Evolutionary conservation across 1,140 invertebrate species (phyloP).

Genomic region (Hylyphantes graminicola): DNA sequence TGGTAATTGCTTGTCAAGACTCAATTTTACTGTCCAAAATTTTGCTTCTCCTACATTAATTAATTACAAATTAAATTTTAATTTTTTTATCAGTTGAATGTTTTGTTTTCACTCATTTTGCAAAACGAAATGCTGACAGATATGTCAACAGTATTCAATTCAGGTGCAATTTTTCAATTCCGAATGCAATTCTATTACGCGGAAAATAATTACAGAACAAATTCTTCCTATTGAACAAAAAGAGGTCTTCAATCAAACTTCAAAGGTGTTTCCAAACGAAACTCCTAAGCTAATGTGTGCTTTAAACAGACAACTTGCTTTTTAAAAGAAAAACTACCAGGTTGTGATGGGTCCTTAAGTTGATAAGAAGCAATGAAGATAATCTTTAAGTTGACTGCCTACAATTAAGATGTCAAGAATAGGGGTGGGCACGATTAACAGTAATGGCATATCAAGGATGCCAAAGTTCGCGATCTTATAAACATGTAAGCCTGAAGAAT

Average conservation of each 20-base stretch:
- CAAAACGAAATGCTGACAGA: no score
- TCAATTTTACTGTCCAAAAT: no score
- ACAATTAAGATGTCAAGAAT: constrained; percentile 39
- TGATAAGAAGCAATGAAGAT: constrained; percentile 14
- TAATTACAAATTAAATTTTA: no score
- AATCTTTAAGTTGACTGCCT: constrained; percentile 3
- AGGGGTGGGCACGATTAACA: constrained; percentile 14
- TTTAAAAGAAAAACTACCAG: constrained; percentile 28
- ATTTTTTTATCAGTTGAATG: no score
- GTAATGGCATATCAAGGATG: constrained; percentile 35
- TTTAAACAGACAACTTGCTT: constrained; percentile 4
- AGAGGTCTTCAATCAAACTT: neutral
- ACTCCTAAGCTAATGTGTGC: constrained; percentile 15
- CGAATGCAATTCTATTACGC: no score
- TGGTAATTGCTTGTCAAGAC: no score
- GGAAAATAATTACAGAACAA: no score
- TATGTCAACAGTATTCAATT: no score
- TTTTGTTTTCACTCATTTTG: no score
- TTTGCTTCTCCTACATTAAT: no score
- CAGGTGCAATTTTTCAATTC: no score
- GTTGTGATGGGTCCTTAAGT: neutral
- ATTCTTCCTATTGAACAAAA: no score
- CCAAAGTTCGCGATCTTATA: constrained; percentile 39
- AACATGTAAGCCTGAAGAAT: neutral
- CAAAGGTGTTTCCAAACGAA: constrained; percentile 15